These are phyloP conservation scores for Cygnus atratus DNA, from an alignment of 2,113 vertebrate genomes.

Conservation along the genomic window DNA sequence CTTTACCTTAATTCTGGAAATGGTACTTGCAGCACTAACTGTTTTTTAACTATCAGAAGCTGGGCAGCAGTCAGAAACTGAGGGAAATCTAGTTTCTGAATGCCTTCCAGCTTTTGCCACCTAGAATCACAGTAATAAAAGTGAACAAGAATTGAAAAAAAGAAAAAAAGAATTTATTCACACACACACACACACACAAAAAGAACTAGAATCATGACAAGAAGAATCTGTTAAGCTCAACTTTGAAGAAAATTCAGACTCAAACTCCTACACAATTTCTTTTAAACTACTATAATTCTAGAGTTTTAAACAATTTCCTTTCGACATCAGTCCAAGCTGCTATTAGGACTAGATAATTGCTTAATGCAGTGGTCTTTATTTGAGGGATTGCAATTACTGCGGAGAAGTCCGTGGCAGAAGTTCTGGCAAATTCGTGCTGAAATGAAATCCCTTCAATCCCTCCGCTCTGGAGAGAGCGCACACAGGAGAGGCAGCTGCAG, in stretches of 20 bases:
- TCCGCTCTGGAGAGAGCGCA: neutral
- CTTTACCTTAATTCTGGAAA: neutral
- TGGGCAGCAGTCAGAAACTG: neutral
- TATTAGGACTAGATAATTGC: neutral
- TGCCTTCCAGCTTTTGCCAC: neutral
- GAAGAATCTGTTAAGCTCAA: neutral
- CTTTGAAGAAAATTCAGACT: neutral
- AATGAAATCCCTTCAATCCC: constrained; percentile 27
- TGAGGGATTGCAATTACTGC: neutral
- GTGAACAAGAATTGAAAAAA: neutral
- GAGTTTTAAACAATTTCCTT: neutral
- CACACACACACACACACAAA: neutral
- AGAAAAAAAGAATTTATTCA: neutral
- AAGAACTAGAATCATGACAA: neutral
- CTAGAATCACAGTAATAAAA: neutral
- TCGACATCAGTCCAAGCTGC: neutral
- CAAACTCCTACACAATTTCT: neutral
- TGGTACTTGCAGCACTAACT: neutral
- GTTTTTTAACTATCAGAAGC: neutral
- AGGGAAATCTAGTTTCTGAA: neutral
- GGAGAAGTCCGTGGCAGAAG: neutral
- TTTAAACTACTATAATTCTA: neutral
- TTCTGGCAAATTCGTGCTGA: neutral
- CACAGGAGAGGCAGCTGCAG: constrained; percentile 7
- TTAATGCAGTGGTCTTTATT: neutral